Conservation (phyloP, 2,888 invertebrate species). For the Rapana venosa region DNA sequence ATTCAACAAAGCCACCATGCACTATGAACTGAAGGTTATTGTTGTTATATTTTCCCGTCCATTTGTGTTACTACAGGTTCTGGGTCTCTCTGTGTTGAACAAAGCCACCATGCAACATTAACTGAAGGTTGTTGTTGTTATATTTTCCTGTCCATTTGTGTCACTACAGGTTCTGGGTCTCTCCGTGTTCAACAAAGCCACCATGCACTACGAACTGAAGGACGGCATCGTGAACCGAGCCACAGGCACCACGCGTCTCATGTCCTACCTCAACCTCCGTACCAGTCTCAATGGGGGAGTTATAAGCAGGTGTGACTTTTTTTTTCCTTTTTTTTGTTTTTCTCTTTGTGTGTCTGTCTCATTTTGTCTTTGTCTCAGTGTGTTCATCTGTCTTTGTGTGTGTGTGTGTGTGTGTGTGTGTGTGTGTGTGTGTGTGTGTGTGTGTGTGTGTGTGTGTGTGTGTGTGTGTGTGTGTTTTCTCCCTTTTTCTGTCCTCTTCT, state of each 20-base stretch:
- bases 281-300: conserved; percentile 61
- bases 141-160: not conserved
- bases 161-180: conserved; percentile 81
- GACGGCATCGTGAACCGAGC: conserved; percentile 67
- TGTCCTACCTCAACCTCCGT: conserved; percentile 64
- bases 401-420: not conserved
- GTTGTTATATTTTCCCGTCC: not conserved
- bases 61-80: not conserved
- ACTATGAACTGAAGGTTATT: conserved; percentile 52
- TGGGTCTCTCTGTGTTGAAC: too few relatives aligned
- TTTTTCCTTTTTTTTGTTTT: not conserved
- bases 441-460: too few relatives aligned
- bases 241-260: conserved; percentile 59
- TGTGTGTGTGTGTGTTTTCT: too few relatives aligned
- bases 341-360: not conserved
- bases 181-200: conserved; percentile 79
- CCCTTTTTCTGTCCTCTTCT: too few relatives aligned
- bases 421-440: not conserved
- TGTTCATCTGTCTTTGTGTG: not conserved
- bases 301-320: conserved; percentile 60
- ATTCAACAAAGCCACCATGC: conserved; percentile 32
- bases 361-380: not conserved
- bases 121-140: not conserved
- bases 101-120: too few relatives aligned
- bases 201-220: conserved; percentile 64